A percentile compares a stretch with the other conserved stretches of the same genome.
Conservation (phyloP, 35 echinoderm and acorn worm species). For the Heliocidaris erythrogramma region DNA sequence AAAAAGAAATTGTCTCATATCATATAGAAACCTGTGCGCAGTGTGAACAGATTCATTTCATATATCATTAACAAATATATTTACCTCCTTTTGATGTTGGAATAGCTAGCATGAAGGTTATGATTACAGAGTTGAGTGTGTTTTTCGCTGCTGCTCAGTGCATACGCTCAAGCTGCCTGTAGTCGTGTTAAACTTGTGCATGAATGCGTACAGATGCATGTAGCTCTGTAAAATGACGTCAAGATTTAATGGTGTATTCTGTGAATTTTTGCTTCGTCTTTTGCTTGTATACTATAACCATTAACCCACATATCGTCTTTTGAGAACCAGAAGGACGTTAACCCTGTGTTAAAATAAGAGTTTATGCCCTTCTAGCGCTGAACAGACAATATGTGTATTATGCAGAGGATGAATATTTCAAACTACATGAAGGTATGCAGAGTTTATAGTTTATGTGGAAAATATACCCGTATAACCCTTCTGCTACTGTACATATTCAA, state of each 20-base stretch:
- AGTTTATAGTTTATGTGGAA: slow-evolving; percentile 3
- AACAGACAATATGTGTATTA: not conserved
- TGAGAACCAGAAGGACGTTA: too few relatives aligned
- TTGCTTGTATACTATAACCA: not conserved
- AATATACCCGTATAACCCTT: not conserved
- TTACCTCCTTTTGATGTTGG: not conserved
- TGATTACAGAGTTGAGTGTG: too few relatives aligned
- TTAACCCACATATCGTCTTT: not conserved
- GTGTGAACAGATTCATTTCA: not conserved
- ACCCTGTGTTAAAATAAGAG: too few relatives aligned
- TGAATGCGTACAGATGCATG: not conserved
- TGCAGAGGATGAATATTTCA: not conserved
- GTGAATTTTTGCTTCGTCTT: not conserved
- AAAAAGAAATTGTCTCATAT: not conserved
- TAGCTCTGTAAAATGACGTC: not conserved
- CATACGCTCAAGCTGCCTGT: not conserved
- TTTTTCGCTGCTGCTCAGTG: not conserved
- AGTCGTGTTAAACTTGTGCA: too few relatives aligned
- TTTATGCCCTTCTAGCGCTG: too few relatives aligned
- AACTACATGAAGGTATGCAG: not conserved
- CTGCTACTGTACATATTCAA: not conserved
- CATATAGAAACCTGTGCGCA: not conserved
- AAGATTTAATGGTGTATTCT: not conserved
- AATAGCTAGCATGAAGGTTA: too few relatives aligned
- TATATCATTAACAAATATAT: not conserved